Evolutionary conservation across 2,113 vertebrate species (phyloP).

Genomic region (Oryzias woworae): DNA sequence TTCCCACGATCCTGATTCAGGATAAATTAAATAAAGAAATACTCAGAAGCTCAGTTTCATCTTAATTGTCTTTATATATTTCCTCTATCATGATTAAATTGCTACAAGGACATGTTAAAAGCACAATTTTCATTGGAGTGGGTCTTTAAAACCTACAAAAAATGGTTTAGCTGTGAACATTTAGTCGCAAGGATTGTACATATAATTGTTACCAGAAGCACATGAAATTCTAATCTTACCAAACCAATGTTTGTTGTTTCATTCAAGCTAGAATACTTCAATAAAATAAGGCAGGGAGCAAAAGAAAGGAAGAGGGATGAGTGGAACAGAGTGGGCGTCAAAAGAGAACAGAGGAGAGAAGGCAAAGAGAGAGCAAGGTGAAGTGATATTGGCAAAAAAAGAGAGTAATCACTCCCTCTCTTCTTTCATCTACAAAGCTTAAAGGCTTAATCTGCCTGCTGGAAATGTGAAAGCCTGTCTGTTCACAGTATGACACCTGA

Average conservation of each 20-base stretch:
- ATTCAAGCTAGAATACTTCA: background rate
- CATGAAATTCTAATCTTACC: background rate
- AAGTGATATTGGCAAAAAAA: slow-evolving; percentile 17
- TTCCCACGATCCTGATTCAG: too few species aligned
- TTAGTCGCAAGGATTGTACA: background rate
- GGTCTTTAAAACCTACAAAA: too few species aligned
- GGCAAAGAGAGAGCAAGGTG: background rate
- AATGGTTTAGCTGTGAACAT: too few species aligned
- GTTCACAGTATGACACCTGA: background rate
- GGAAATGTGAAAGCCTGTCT: slow-evolving; percentile 13
- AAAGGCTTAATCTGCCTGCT: slow-evolving; percentile 57
- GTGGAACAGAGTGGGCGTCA: slow-evolving; percentile 24
- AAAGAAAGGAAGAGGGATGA: slow-evolving; percentile 1
- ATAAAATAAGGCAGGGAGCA: background rate
- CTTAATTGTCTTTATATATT: too few species aligned
- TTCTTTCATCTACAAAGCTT: slow-evolving; percentile 57
- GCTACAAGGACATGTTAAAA: too few species aligned
- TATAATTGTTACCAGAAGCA: background rate
- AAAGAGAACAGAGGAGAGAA: slow-evolving; percentile 3
- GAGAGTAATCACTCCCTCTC: slow-evolving; percentile 39
- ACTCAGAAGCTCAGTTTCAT: too few species aligned
- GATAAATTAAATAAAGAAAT: too few species aligned
- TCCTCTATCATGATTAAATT: too few species aligned
- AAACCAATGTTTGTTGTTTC: background rate
- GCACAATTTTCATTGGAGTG: too few species aligned